Conservation (phyloP, 1,140 invertebrate genomes). For the Steinernema khuongi region DNA sequence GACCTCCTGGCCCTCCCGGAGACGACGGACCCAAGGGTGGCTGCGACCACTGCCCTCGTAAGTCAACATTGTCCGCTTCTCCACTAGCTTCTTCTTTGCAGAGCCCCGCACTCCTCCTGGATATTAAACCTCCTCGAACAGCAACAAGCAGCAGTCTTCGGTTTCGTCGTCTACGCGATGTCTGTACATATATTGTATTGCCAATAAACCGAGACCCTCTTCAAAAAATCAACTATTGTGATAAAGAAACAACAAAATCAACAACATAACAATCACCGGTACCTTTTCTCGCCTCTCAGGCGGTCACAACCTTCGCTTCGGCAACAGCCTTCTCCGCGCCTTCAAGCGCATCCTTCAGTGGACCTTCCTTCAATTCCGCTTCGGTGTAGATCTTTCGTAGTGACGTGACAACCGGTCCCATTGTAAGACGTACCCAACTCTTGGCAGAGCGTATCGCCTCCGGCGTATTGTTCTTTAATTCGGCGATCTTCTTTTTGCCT, state of each 20-base stretch:
- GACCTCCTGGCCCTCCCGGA: slow-evolving; percentile 36
- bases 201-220: not conserved
- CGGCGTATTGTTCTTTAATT: not conserved
- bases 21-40: slow-evolving; percentile 46
- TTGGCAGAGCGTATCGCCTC: not conserved
- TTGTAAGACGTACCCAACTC: not conserved
- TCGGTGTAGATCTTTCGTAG: not conserved
- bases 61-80: not conserved
- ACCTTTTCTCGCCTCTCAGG: not conserved
- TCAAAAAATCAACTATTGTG: no score
- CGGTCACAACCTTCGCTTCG: not conserved
- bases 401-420: not conserved
- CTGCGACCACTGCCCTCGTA: slow-evolving; percentile 53
- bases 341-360: not conserved
- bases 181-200: slow-evolving; percentile 8
- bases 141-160: not conserved
- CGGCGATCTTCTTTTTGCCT: not conserved
- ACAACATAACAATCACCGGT: not conserved
- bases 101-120: slow-evolving; percentile 56
- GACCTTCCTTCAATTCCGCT: not conserved
- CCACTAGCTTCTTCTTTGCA: slow-evolving; percentile 19
- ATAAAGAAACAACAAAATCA: slow-evolving; percentile 10
- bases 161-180: not conserved
- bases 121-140: slow-evolving; percentile 41
- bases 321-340: not conserved